Conservation (phyloP, 2,113 vertebrate genomes). For the Stercorarius parasiticus region DNA sequence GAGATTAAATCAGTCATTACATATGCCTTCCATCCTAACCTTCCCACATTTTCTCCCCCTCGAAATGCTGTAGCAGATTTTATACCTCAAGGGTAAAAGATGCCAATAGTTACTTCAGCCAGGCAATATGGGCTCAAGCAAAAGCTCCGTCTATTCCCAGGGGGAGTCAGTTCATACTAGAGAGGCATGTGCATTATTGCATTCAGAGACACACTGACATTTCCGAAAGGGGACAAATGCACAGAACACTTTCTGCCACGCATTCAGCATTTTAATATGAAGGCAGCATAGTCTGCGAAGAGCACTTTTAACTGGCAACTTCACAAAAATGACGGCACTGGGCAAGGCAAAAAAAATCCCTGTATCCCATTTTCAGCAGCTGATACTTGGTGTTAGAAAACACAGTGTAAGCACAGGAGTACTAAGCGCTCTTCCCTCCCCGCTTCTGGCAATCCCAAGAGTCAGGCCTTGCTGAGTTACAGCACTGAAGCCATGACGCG, state of each 20-base stretch:
- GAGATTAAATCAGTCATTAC: neutral
- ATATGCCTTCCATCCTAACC: neutral
- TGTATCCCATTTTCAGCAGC: neutral
- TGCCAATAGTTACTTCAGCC: neutral
- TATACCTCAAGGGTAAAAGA: neutral
- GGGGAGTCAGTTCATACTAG: neutral
- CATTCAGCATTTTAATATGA: neutral
- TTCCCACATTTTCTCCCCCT: neutral
- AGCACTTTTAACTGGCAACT: neutral
- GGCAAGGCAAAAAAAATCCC: neutral
- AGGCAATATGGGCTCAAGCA: neutral
- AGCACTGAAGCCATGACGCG: neutral
- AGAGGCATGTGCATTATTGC: neutral
- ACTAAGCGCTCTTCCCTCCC: neutral
- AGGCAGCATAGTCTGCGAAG: neutral
- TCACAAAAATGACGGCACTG: neutral
- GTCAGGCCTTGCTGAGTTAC: neutral
- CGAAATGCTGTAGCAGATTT: neutral
- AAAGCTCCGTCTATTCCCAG: neutral
- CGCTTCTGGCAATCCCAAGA: accelerated
- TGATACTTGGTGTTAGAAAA: neutral
- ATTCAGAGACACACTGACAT: neutral
- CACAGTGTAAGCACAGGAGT: neutral
- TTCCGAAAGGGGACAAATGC: neutral
- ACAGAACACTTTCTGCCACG: neutral